phyloP scores from a whole-genome alignment of 2,113 vertebrate species.

The Ginglymostoma cirratum region DNA sequence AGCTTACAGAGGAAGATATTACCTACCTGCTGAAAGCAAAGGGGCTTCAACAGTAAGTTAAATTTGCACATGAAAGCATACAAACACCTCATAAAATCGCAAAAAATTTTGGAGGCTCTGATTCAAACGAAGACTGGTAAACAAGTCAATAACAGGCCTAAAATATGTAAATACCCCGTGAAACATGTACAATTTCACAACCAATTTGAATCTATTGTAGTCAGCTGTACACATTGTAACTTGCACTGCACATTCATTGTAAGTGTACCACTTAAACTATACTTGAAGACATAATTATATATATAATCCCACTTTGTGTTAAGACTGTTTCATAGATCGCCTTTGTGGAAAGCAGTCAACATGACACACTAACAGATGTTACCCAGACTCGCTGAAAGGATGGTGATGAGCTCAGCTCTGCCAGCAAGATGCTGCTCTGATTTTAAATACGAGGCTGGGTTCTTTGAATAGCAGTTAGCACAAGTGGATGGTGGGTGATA shows the following conservation, averaged over 20 bases:
- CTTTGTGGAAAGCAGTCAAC: slow-evolving; percentile 33
- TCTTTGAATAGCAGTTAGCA: not conserved
- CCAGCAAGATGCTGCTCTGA: not conserved
- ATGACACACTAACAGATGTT: slow-evolving; percentile 15
- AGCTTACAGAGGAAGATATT: not conserved
- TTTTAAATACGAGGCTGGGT: slow-evolving; percentile 15
- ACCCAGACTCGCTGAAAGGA: not conserved
- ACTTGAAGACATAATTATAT: slow-evolving; percentile 33
- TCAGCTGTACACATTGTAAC: slow-evolving; percentile 17
- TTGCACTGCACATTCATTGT: not conserved
- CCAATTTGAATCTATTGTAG: slow-evolving; percentile 16
- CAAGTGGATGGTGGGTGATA: not conserved
- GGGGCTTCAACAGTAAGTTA: not conserved
- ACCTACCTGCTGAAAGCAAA: not conserved
- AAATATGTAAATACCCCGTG: slow-evolving; percentile 13
- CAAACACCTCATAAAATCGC: not conserved
- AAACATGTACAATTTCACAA: not conserved
- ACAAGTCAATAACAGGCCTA: not conserved
- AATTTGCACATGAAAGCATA: not conserved
- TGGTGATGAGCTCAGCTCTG: not conserved
- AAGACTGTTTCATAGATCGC: not conserved
- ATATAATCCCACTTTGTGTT: slow-evolving; percentile 24
- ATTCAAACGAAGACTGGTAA: not conserved
- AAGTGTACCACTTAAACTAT: not conserved
- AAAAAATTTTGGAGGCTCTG: not conserved